A percentile compares a stretch with the other conserved stretches of the same genome.
These are phyloP conservation scores for Onychostruthus taczanowskii DNA, from an alignment of 2,113 vertebrate species.

Conservation along the genomic window DNA sequence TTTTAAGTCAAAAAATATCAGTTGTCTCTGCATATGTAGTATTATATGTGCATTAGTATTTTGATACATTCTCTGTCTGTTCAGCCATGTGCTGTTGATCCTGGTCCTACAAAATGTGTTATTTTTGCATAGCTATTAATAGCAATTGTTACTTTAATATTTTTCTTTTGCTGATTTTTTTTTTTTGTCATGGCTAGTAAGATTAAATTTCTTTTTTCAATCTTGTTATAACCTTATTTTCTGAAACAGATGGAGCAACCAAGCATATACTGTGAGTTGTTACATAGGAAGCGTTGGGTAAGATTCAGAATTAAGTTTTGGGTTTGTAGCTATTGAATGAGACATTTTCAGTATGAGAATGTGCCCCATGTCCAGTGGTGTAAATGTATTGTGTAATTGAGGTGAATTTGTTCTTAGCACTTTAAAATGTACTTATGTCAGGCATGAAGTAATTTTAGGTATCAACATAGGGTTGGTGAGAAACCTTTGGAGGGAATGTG, in stretches of 20 bases:
- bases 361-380: neutral
- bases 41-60: neutral
- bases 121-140: neutral
- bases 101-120: neutral
- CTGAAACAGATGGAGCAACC: neutral
- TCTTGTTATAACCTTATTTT: neutral
- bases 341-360: neutral
- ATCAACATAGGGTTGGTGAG: neutral
- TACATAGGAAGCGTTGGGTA: neutral
- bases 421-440: neutral
- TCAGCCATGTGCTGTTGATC: neutral
- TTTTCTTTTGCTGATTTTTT: neutral
- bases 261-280: neutral
- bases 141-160: neutral
- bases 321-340: neutral
- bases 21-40: neutral
- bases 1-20: neutral
- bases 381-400: neutral
- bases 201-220: neutral
- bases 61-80: neutral
- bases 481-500: neutral
- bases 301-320: neutral
- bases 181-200: neutral
- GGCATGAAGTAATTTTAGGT: neutral
- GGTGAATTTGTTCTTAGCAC: neutral